Evolutionary conservation across 2,797 vertebrate genomes (phyloP).

Genomic region (Hydrocynus forskahlii): DNA sequence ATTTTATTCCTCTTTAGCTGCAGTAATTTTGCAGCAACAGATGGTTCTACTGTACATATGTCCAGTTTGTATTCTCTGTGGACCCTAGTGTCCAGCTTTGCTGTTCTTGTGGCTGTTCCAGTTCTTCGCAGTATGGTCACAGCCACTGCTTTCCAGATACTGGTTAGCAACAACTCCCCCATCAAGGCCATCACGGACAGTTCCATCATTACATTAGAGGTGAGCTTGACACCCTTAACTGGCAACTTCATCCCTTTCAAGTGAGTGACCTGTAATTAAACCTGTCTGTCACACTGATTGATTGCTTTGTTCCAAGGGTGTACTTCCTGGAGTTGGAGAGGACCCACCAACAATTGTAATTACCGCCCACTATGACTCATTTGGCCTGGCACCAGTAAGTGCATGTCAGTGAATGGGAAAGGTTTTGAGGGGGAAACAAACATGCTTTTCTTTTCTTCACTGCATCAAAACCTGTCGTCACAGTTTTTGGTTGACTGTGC

Average conservation of each 20-base stretch:
- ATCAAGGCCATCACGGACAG: conserved; percentile 76
- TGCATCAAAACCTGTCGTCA: not conserved
- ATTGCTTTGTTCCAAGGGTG: conserved; percentile 71
- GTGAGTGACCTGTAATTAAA: conserved; percentile 31
- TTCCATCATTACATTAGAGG: conserved; percentile 78
- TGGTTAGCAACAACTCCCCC: conserved; percentile 76
- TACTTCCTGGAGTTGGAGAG: conserved; percentile 74
- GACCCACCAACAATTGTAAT: conserved; percentile 80
- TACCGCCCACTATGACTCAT: conserved; percentile 83
- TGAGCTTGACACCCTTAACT: conserved; percentile 55
- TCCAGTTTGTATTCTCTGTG: not conserved
- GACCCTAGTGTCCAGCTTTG: not conserved
- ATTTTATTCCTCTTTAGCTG: no score
- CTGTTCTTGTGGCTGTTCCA: conserved; percentile 47
- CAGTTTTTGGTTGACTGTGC: not conserved
- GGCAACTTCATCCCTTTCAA: not conserved
- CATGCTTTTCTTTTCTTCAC: not conserved
- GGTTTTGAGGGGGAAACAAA: not conserved
- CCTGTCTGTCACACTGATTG: conserved; percentile 24
- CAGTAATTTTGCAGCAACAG: no score
- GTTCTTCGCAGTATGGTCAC: conserved; percentile 81
- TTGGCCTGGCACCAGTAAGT: conserved; percentile 81
- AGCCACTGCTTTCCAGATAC: conserved; percentile 80
- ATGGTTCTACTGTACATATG: not conserved
- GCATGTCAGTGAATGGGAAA: not conserved